phyloP scores from a whole-genome alignment of 1,140 invertebrate species.

The Macrotrachela quadricornifera region DNA sequence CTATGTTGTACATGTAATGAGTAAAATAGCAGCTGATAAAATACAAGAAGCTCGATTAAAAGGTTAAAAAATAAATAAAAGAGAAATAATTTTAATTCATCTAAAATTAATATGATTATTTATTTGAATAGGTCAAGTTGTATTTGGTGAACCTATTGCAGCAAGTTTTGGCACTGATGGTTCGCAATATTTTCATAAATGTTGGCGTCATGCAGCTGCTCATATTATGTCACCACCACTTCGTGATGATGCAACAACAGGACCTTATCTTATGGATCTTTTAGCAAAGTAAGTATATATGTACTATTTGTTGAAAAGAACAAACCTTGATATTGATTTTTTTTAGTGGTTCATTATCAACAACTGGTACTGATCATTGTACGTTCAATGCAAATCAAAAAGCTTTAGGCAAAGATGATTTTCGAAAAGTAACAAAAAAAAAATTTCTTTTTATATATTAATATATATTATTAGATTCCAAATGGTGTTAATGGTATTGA shows the following conservation, averaged over 20 bases:
- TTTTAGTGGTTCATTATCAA: constrained; percentile 54
- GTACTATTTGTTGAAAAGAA: too few species aligned
- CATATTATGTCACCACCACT: constrained; percentile 77
- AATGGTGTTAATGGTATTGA: constrained; percentile 95
- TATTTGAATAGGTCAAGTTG: constrained; percentile 31
- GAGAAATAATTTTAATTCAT: too few species aligned
- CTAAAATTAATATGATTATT: too few species aligned
- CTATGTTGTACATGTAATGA: constrained; percentile 92
- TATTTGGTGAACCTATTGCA: constrained; percentile 77
- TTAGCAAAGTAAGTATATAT: constrained; percentile 43
- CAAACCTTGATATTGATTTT: too few species aligned
- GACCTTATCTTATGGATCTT: constrained; percentile 54
- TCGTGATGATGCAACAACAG: constrained; percentile 56
- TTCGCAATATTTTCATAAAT: constrained; percentile 26
- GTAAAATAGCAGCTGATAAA: constrained; percentile 58
- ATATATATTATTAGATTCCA: constrained; percentile 49
- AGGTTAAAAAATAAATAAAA: too few species aligned
- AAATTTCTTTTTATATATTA: too few species aligned
- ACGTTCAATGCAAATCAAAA: constrained; percentile 85
- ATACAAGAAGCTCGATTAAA: constrained; percentile 43
- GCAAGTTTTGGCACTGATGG: constrained; percentile 44
- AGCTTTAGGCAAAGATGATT: constrained; percentile 64
- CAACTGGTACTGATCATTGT: constrained; percentile 85
- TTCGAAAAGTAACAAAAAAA: constrained; percentile 55
- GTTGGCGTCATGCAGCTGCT: constrained; percentile 63